Evolutionary conservation across 2,888 invertebrate species (phyloP).

Genomic region (Dysmachus trigonus): DNA sequence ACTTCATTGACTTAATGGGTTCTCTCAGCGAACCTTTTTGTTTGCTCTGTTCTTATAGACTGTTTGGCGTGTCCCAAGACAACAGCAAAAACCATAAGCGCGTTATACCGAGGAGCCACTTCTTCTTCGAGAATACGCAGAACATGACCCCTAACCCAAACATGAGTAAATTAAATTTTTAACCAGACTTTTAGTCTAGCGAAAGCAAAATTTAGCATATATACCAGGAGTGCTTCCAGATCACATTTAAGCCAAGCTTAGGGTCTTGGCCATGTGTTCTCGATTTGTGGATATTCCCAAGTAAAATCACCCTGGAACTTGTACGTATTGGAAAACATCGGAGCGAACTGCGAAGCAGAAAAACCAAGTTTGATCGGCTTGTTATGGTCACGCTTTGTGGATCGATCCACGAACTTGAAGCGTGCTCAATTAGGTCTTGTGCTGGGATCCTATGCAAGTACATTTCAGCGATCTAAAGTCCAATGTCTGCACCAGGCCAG

Average conservation of each 20-base stretch:
- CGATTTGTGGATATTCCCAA: not conserved
- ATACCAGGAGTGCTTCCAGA: not conserved
- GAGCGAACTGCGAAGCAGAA: conserved; percentile 8
- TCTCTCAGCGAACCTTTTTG: not conserved
- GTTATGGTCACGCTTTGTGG: conserved; percentile 54
- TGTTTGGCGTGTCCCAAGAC: not conserved
- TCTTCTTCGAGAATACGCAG: not conserved
- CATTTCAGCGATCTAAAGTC: not conserved
- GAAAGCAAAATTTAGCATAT: not conserved
- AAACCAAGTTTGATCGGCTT: conserved; percentile 49
- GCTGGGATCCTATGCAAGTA: conserved; percentile 29
- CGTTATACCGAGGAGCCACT: not conserved
- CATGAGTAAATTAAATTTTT: not conserved
- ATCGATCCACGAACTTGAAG: conserved; percentile 53
- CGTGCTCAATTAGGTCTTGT: conserved; percentile 53
- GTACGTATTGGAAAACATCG: not conserved
- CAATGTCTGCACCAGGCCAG: not conserved
- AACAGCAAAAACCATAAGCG: not conserved
- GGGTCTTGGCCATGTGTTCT: not conserved
- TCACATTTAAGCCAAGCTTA: conserved; percentile 8
- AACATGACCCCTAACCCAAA: not conserved
- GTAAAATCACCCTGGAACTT: not conserved
- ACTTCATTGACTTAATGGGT: conserved; percentile 12
- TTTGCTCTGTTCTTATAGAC: not conserved
- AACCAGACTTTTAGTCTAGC: not conserved